Conservation (phyloP, 2,797 vertebrate genomes). For the Enteromius thamalakanensis region DNA sequence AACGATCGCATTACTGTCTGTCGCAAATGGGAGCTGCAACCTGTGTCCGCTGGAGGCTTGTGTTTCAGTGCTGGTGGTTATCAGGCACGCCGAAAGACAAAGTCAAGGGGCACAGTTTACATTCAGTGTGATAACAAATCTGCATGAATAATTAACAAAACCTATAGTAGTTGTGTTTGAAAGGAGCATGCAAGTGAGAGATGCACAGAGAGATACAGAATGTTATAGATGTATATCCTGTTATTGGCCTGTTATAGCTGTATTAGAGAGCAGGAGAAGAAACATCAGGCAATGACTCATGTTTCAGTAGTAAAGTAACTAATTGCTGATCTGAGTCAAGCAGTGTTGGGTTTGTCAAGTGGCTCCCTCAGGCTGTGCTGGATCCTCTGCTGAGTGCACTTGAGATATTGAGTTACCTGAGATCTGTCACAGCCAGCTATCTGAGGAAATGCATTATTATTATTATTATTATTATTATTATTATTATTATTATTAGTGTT, state of each 20-base stretch:
- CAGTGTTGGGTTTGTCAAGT: neutral
- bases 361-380: constrained; percentile 2
- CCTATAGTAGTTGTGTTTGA: neutral
- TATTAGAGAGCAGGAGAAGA: neutral
- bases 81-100: neutral
- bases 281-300: neutral
- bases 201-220: too few relatives aligned
- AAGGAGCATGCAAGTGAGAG: neutral
- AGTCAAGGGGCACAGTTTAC: constrained; percentile 1
- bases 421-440: neutral
- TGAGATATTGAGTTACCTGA: neutral
- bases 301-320: constrained; percentile 21
- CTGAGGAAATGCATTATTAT: neutral
- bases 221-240: neutral
- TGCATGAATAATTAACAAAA: neutral
- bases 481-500: neutral
- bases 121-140: neutral
- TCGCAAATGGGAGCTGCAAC: constrained; percentile 28
- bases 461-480: too few relatives aligned
- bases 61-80: constrained; percentile 3
- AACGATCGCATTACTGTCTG: constrained; percentile 22
- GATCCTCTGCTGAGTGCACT: neutral
- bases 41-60: neutral
- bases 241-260: too few relatives aligned
- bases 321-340: neutral